These are phyloP conservation scores for Xenops minutus DNA, from an alignment of 2,797 vertebrate genomes.

Conservation along the genomic window DNA sequence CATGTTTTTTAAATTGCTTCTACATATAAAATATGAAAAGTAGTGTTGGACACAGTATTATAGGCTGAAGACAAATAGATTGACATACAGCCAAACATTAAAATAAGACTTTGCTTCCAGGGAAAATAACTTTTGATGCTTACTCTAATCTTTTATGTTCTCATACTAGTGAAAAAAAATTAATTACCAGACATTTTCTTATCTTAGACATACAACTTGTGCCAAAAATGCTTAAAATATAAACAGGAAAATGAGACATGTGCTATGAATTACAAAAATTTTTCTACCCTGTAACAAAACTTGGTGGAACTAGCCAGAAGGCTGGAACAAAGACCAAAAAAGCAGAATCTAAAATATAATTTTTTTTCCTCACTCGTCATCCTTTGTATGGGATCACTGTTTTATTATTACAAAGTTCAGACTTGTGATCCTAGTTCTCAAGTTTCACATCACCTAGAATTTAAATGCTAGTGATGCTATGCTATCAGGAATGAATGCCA, in stretches of 20 bases:
- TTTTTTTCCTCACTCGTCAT: not conserved
- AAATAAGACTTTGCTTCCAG: not conserved
- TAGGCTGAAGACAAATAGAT: not conserved
- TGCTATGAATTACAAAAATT: not conserved
- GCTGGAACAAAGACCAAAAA: not conserved
- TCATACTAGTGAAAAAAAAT: not conserved
- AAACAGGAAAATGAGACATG: not conserved
- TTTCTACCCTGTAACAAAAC: not conserved
- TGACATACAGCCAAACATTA: not conserved
- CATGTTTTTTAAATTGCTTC: not conserved
- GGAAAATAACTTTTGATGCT: not conserved
- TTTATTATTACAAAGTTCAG: not conserved
- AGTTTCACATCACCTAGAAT: not conserved
- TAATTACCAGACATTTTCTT: not conserved
- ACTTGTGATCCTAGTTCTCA: not conserved
- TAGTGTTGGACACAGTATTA: not conserved
- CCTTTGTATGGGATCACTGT: not conserved
- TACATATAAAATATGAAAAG: not conserved
- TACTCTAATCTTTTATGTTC: not conserved
- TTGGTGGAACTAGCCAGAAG: not conserved
- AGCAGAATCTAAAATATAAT: not conserved
- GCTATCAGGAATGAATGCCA: accelerated
- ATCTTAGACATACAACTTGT: not conserved
- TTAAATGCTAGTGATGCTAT: not conserved
- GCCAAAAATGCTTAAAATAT: not conserved